These are phyloP conservation scores for Augochlorella aurata DNA, from an alignment of 2,888 invertebrate genomes.

Conservation along the genomic window DNA sequence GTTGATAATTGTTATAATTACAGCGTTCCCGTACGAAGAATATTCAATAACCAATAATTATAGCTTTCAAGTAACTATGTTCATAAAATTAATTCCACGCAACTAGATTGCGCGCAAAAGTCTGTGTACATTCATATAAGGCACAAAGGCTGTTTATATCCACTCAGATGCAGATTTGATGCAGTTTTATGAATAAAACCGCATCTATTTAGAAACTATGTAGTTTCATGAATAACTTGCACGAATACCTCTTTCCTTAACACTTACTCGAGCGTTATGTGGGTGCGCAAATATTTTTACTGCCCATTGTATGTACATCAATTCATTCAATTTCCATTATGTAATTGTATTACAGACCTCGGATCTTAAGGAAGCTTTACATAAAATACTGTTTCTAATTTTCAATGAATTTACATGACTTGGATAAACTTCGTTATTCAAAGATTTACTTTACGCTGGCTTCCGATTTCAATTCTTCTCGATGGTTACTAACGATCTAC, in stretches of 20 bases:
- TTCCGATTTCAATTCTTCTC: too few species aligned
- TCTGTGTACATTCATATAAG: not conserved
- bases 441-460: too few species aligned
- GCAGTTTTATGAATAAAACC: not conserved
- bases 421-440: too few species aligned
- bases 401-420: too few species aligned
- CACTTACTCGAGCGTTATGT: not conserved
- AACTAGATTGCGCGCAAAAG: not conserved
- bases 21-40: not conserved
- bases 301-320: not conserved
- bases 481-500: too few species aligned
- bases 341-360: not conserved
- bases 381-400: too few species aligned
- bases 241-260: not conserved
- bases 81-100: not conserved
- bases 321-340: slow-evolving; percentile 2
- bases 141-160: not conserved
- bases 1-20: not conserved
- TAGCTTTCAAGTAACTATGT: not conserved
- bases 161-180: slow-evolving; percentile 5
- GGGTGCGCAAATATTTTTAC: not conserved
- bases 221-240: not conserved
- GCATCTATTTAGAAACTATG: slow-evolving; percentile 11
- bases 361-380: too few species aligned
- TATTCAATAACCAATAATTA: not conserved